These are phyloP conservation scores for Holotrichia oblita DNA, from an alignment of 1,140 invertebrate genomes.

Conservation along the genomic window DNA sequence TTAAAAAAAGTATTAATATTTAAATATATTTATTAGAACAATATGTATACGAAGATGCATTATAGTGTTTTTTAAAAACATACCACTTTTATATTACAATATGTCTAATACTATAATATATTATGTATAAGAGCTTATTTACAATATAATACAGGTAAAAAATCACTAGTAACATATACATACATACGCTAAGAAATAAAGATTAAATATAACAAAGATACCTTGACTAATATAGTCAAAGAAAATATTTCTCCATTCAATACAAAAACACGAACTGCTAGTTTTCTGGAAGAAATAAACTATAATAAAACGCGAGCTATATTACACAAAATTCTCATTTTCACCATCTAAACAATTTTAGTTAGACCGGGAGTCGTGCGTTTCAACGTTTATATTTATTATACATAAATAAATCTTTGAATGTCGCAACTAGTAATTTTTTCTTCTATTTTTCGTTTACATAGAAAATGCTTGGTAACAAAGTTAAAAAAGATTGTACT, in stretches of 20 bases:
- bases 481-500: constrained; percentile 57
- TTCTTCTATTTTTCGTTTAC: constrained; percentile 42
- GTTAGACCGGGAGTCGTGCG: constrained; percentile 16
- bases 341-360: background rate
- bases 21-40: constrained; percentile 42
- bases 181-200: constrained; percentile 45
- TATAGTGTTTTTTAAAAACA: constrained; percentile 53
- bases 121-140: constrained; percentile 51
- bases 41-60: constrained; percentile 40
- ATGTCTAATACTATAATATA: constrained; percentile 46
- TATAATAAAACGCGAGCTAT: constrained; percentile 3
- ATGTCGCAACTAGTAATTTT: constrained; percentile 40
- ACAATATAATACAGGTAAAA: constrained; percentile 58
- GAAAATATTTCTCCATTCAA: constrained; percentile 40
- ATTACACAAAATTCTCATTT: background rate
- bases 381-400: constrained; percentile 34
- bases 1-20: constrained; percentile 29
- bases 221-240: constrained; percentile 57
- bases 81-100: constrained; percentile 54
- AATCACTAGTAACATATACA: constrained; percentile 47
- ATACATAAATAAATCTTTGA: constrained; percentile 38
- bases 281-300: constrained; percentile 18
- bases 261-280: constrained; percentile 17
- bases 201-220: constrained; percentile 52
- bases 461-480: constrained; percentile 55